These are phyloP conservation scores for Perccottus glenii DNA, from an alignment of 2,113 vertebrate genomes.

Conservation along the genomic window DNA sequence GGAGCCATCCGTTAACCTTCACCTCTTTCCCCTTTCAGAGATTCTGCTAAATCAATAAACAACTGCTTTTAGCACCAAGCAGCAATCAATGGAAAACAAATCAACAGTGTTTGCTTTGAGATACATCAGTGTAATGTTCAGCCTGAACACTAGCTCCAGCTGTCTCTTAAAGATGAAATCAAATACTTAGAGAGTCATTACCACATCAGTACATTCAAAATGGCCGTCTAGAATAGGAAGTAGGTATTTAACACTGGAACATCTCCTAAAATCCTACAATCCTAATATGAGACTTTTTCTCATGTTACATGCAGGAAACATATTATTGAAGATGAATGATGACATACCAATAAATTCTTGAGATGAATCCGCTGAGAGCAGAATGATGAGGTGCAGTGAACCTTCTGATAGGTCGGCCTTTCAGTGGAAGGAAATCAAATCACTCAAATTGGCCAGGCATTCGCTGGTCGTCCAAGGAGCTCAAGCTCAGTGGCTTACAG, in stretches of 20 bases:
- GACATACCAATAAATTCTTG: not conserved
- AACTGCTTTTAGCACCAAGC: conserved; percentile 10
- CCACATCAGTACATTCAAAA: not conserved
- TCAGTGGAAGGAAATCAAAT: conserved; percentile 4
- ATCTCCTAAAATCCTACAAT: not conserved
- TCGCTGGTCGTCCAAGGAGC: not conserved
- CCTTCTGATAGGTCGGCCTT: not conserved
- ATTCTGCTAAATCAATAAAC: conserved; percentile 14
- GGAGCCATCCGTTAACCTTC: conserved; percentile 16
- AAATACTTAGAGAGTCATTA: conserved; percentile 6
- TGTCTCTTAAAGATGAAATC: not conserved
- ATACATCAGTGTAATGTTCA: not conserved
- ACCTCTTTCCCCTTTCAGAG: not conserved
- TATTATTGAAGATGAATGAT: not conserved
- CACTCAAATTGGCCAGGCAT: not conserved
- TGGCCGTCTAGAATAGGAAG: not conserved
- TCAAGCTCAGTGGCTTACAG: not conserved
- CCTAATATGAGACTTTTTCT: not conserved
- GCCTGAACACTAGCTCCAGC: not conserved
- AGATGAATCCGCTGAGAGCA: not conserved
- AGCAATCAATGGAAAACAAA: conserved; percentile 20
- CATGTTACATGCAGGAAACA: not conserved
- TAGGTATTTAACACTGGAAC: not conserved
- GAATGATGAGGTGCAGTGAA: conserved; percentile 6
- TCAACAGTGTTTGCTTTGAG: not conserved